Evolutionary conservation across 2,113 vertebrate species (phyloP).

Genomic region (Polypterus senegalus): DNA sequence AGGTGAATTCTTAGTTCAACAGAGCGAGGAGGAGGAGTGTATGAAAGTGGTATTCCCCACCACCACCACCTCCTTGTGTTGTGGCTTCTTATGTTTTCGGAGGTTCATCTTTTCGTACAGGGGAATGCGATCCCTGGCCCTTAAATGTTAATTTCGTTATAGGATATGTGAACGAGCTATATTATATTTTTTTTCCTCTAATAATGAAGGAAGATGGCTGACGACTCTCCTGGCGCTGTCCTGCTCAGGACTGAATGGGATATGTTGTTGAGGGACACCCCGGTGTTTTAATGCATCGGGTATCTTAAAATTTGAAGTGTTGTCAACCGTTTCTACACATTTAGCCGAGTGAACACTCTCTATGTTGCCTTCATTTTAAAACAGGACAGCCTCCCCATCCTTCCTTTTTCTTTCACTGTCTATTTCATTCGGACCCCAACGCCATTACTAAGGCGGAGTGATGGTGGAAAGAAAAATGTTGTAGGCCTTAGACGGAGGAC

Average conservation of each 20-base stretch:
- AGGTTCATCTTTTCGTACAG: too few relatives aligned
- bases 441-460: conserved; percentile 74
- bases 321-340: not conserved
- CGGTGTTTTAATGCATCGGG: not conserved
- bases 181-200: too few relatives aligned
- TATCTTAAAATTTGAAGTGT: too few relatives aligned
- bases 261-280: conserved; percentile 29
- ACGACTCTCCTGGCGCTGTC: conserved; percentile 44
- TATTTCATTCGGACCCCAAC: conserved; percentile 37
- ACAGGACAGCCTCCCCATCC: too few relatives aligned
- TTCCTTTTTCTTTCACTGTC: not conserved
- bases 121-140: too few relatives aligned
- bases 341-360: conserved; percentile 19
- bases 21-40: too few relatives aligned
- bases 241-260: conserved; percentile 33
- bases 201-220: conserved; percentile 64
- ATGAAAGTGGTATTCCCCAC: too few relatives aligned
- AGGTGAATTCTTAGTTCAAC: too few relatives aligned
- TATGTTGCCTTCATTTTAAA: not conserved
- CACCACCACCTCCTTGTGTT: too few relatives aligned
- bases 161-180: too few relatives aligned
- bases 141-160: too few relatives aligned
- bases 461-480: conserved; percentile 22
- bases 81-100: too few relatives aligned
- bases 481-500: conserved; percentile 46